These are phyloP conservation scores for Tromatobia lineatoria DNA, from an alignment of 2,888 invertebrate species.

Conservation along the genomic window DNA sequence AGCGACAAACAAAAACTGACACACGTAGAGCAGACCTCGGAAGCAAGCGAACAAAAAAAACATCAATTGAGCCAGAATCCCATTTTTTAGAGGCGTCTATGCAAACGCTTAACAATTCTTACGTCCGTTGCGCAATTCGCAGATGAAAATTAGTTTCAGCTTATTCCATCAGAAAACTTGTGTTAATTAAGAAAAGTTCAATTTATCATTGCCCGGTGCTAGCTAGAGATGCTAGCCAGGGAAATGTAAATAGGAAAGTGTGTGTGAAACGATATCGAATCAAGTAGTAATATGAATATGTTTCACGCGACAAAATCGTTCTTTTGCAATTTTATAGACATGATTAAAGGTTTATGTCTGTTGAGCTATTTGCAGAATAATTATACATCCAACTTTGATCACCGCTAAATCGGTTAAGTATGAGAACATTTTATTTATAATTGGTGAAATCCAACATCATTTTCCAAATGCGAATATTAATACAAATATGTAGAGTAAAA, in stretches of 20 bases:
- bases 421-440: not conserved
- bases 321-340: not conserved
- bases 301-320: not conserved
- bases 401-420: not conserved
- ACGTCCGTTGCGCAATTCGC: not conserved
- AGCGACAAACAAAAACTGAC: slow-evolving; percentile 11
- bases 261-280: too few species aligned
- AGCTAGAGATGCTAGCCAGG: too few species aligned
- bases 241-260: too few species aligned
- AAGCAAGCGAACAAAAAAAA: not conserved
- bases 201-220: too few species aligned
- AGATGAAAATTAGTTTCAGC: not conserved
- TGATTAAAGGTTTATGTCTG: not conserved
- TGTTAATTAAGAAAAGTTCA: not conserved
- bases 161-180: not conserved
- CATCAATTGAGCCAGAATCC: not conserved
- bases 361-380: not conserved
- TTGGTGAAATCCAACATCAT: not conserved
- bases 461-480: not conserved
- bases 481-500: not conserved
- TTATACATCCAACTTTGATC: not conserved
- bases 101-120: not conserved
- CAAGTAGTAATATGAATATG: too few species aligned
- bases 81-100: not conserved
- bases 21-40: not conserved